A percentile compares a stretch with the other conserved stretches of the same genome.
Evolutionary conservation across 2,797 vertebrate species (phyloP).

Genomic region (Rhodeus uyekii): DNA sequence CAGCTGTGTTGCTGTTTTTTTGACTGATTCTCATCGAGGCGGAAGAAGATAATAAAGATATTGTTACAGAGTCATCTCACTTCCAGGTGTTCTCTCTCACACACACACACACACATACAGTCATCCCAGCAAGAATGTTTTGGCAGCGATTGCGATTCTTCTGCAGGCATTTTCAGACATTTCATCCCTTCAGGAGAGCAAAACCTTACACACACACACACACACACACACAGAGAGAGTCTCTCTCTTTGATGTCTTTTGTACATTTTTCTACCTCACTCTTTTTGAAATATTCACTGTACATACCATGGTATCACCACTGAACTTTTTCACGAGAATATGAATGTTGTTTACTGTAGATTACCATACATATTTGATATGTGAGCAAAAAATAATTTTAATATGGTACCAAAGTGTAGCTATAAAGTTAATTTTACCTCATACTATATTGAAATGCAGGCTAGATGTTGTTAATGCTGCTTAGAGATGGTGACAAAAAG

Average conservation of each 20-base stretch:
- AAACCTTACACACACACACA: background rate
- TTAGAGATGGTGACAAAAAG: background rate
- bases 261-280: background rate
- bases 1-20: conserved; percentile 14
- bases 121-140: background rate
- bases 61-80: conserved; percentile 19
- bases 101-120: conserved; percentile 7
- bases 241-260: background rate
- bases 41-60: conserved; percentile 33
- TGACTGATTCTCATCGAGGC: background rate
- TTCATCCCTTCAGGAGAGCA: background rate
- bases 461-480: background rate
- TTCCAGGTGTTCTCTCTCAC: background rate
- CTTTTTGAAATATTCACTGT: background rate
- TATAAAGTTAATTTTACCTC: no score
- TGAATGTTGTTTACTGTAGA: background rate
- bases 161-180: background rate
- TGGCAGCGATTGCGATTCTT: background rate
- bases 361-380: background rate
- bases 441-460: background rate
- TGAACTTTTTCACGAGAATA: background rate
- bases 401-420: no score
- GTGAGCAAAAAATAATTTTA: background rate
- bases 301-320: background rate
- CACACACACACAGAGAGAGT: background rate